phyloP scores from a whole-genome alignment of 2,113 vertebrate species.

The Dasyprocta punctata region DNA sequence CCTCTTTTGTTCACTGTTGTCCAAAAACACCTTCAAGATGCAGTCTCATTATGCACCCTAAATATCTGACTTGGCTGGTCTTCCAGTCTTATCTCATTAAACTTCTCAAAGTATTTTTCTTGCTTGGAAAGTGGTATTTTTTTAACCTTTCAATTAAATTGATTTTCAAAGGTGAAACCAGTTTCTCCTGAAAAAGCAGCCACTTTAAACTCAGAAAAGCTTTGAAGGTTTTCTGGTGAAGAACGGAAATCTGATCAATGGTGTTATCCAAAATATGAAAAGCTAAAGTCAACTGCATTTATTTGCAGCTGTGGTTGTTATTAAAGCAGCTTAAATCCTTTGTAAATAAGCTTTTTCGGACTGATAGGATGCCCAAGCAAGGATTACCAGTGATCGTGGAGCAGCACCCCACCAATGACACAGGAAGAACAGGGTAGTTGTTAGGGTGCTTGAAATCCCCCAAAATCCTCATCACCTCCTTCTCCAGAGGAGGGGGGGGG shows the following conservation, averaged over 20 bases:
- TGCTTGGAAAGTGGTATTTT: slow-evolving; percentile 59
- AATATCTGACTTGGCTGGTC: not conserved
- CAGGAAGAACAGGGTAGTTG: not conserved
- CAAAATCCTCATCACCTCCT: not conserved
- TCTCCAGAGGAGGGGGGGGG: not conserved
- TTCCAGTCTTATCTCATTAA: slow-evolving; percentile 40
- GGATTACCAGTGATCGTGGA: not conserved
- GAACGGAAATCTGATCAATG: slow-evolving; percentile 61
- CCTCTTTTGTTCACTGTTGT: not conserved
- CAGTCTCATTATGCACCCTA: not conserved
- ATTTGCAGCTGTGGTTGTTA: slow-evolving; percentile 22
- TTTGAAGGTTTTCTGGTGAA: slow-evolving; percentile 19
- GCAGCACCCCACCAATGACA: not conserved
- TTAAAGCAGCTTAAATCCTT: slow-evolving; percentile 61
- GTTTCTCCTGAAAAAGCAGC: slow-evolving; percentile 65
- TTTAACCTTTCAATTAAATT: slow-evolving; percentile 72
- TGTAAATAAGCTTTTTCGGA: slow-evolving; percentile 62
- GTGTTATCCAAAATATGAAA: slow-evolving; percentile 54
- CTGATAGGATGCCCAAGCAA: not conserved
- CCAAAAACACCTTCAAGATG: not conserved
- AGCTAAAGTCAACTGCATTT: not conserved
- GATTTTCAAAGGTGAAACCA: slow-evolving; percentile 64
- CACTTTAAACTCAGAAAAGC: slow-evolving; percentile 65
- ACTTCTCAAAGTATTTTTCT: slow-evolving; percentile 12
- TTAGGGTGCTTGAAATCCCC: not conserved